Percentiles rank a stretch among this genome's conserved stretches.
These are phyloP conservation scores for Sciurus vulgaris DNA, from an alignment of 2,797 vertebrate genomes.

Conservation along the genomic window DNA sequence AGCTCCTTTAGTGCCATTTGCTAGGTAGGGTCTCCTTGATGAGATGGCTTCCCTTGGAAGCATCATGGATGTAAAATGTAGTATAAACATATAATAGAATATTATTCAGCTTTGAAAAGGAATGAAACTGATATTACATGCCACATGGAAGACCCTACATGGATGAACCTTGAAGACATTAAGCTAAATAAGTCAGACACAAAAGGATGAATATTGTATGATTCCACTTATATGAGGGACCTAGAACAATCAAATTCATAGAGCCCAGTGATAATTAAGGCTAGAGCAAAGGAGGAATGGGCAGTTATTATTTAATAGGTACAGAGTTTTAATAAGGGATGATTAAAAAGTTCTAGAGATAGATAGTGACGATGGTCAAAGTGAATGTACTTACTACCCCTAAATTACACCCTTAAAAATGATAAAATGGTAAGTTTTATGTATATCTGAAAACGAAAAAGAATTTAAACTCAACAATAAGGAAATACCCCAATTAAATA, in stretches of 20 bases:
- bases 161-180: not conserved
- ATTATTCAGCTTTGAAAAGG: not conserved
- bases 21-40: too few relatives aligned
- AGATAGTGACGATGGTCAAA: not conserved
- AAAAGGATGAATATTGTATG: too few relatives aligned
- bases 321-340: not conserved
- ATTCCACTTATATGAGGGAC: too few relatives aligned
- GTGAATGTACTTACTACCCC: not conserved
- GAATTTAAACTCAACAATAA: slow-evolving; percentile 46
- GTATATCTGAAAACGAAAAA: slow-evolving; percentile 23
- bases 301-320: not conserved
- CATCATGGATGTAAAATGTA: too few relatives aligned
- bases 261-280: not conserved
- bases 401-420: not conserved
- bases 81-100: too few relatives aligned
- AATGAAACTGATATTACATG: not conserved
- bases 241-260: too few relatives aligned
- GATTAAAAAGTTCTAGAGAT: not conserved
- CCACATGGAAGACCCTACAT: not conserved
- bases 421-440: not conserved
- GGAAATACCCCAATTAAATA: slow-evolving; percentile 31
- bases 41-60: too few relatives aligned
- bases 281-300: not conserved
- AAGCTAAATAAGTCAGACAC: not conserved
- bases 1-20: too few relatives aligned